Evolutionary conservation across 2,888 invertebrate species (phyloP).

Genomic region (Gisinianus flammeolus): DNA sequence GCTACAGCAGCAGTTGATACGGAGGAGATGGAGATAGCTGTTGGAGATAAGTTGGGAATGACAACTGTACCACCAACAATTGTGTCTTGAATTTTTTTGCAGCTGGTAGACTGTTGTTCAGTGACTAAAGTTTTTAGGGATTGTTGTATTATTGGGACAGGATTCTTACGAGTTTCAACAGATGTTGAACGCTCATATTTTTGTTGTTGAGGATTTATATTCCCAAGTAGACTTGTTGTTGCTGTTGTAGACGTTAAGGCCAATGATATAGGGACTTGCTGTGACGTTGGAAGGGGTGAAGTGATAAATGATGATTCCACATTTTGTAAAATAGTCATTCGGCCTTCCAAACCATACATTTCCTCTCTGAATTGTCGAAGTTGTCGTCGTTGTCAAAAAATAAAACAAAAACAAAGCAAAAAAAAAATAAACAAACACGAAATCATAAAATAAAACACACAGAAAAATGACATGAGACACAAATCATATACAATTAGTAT

Average conservation of each 20-base stretch:
- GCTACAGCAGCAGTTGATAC: neutral
- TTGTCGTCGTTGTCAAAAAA: conserved; percentile 2
- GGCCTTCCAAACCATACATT: conserved; percentile 56
- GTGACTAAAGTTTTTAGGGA: neutral
- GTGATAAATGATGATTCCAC: conserved; percentile 25
- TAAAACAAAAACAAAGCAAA: conserved; percentile 41
- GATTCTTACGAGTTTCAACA: neutral
- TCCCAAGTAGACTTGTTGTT: neutral
- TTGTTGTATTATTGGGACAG: neutral
- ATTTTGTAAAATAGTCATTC: conserved; percentile 53
- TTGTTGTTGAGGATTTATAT: neutral
- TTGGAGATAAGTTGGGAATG: neutral
- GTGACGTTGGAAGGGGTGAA: conserved; percentile 8
- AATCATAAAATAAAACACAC: conserved; percentile 7
- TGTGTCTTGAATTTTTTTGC: neutral
- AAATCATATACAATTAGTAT: neutral
- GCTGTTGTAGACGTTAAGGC: neutral
- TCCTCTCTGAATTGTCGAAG: conserved; percentile 48
- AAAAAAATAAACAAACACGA: conserved; percentile 39
- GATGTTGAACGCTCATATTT: no score
- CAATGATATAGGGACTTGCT: neutral
- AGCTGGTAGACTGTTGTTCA: neutral
- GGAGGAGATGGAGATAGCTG: neutral
- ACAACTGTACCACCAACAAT: neutral
- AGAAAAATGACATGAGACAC: no score